These are phyloP conservation scores for Heliconius congener DNA, from an alignment of 1,140 invertebrate genomes.

Conservation along the genomic window DNA sequence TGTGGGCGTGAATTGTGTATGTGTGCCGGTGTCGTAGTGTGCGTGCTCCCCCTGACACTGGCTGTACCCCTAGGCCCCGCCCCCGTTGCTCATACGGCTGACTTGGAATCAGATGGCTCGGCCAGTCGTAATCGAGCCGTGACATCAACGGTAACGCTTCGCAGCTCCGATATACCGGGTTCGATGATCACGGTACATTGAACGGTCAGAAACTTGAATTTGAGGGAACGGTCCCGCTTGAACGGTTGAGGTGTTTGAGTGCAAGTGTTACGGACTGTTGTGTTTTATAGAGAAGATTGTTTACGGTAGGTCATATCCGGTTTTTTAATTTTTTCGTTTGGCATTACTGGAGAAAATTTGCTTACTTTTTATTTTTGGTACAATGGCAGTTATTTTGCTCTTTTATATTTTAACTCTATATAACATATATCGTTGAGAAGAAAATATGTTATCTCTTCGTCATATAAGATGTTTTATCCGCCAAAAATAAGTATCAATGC, in stretches of 20 bases:
- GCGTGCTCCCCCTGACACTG: constrained; percentile 50
- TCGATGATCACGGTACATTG: constrained; percentile 76
- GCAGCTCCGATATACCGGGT: constrained; percentile 68
- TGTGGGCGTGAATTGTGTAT: constrained; percentile 54
- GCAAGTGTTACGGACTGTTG: constrained; percentile 46
- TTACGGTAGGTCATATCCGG: constrained; percentile 62
- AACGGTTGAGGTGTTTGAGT: constrained; percentile 53
- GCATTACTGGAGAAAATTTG: no score
- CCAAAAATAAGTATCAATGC: neutral
- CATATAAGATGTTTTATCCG: neutral
- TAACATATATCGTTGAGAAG: neutral
- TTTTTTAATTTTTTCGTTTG: neutral
- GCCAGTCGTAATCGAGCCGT: constrained; percentile 78
- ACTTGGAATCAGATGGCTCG: constrained; percentile 79
- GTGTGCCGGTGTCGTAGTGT: constrained; percentile 46
- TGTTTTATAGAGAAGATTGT: constrained; percentile 41
- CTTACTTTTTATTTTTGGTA: no score
- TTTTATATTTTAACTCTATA: no score
- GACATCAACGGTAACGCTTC: constrained; percentile 71
- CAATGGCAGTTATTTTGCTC: no score
- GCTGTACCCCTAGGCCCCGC: constrained; percentile 59
- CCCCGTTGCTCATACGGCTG: constrained; percentile 77
- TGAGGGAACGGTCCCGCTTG: constrained; percentile 55
- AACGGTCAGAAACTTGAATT: constrained; percentile 69
- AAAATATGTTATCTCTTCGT: neutral